Base-by-base conservation (phyloP, 1,140 invertebrate genomes). In the Caligus rogercresseyi region DNA sequence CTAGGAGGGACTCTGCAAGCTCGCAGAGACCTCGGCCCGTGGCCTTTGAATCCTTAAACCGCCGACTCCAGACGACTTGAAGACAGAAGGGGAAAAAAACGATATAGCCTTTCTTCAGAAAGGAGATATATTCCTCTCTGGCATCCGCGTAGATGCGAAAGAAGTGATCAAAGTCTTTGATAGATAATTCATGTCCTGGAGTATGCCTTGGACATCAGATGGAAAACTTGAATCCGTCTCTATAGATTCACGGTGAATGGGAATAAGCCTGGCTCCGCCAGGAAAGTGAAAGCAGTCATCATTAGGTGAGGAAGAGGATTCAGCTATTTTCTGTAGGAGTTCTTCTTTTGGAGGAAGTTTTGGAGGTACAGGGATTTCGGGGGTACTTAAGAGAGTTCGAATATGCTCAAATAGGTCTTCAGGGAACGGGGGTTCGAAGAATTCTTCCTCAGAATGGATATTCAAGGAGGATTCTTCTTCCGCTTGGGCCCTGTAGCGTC, bases 81-180 rank as follows among this genome's bases (percentile, higher is more conserved):
- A 43, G 31, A 11, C 7, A 7, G 24, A 25, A 60, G 3, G 57
- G 57, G 57, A 60, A 60, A 43, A 60, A 60, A 13, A 21, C 57
- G 16, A 60, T 18, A 31, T 26, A 60, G 24, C 57, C 57, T 53
- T 20, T 25, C 3, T 60, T 60, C 24, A 60, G 18, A 18, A 15
- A 26, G 3, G 26, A 13, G 23, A 60, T 60, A 25, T 60, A 60
- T 16, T 60, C 57, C n/a, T 60, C 24, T 20, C 57, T 24, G 19
- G 26, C 57, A 2, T n/a, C 51, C 3, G 21, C 24, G 21, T 60
- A 60, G 16, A 23, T 25, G 15, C 18, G 15, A 15, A 60, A 4
- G 16, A 60, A 25, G n/a, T 31, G 25, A 31, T 43, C 14, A 25
- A 60, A 60, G 15, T 26, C 18, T 20, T 25, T 25, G 7, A 16